Evolutionary conservation across 1,140 invertebrate species (phyloP), one percentile per base, ranked within the genome.

Genomic region (Eriosoma lanigerum): DNA sequence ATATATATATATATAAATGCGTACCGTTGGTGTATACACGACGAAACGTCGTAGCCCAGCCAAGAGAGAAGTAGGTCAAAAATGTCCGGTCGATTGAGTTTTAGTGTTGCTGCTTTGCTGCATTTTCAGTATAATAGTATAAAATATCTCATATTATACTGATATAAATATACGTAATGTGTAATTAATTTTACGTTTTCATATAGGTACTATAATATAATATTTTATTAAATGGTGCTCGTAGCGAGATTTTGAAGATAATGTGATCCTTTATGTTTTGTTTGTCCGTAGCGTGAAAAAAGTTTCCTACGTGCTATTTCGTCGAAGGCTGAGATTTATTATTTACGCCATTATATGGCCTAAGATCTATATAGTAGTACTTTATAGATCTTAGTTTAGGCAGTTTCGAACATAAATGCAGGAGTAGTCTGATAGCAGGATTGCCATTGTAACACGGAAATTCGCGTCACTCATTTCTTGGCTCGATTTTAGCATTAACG

Each of bases 61-160:
- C 56, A 60, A 56, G 21, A 62, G n/a, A 62, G n/a, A 78, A 78
- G 75, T 78, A 78, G 75, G 75, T 78, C 75, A 78, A 48, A 78
- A 76, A 48, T 78, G 75, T 78, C 56, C 75, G 75, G 75, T 78
- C 75, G 75, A 78, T 78, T 62, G 75, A 78, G 75, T 56, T 60
- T 46, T 29, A 12, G 68, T 32, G 66, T 48, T 24, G 44, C 24
- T 70, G 48, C 46, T 72, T 38, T 12, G 21, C 24, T 48, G n/a
- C 21, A 13, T 21, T 46, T 78, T 60, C 44, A 46, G 75, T 78
- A 21, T 21, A 48, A 38, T 38, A 38, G 8, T 38, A 38, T 38
- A 38, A n/a, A n/a, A n/a, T n/a, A n/a, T n/a, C n/a, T n/a, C n/a
- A n/a, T n/a, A n/a, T n/a, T n/a, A 38, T 38, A 38, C 3, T 38